Evolutionary conservation across 1,140 invertebrate genomes (phyloP).

Genomic region (Muscidifurax raptorellus): DNA sequence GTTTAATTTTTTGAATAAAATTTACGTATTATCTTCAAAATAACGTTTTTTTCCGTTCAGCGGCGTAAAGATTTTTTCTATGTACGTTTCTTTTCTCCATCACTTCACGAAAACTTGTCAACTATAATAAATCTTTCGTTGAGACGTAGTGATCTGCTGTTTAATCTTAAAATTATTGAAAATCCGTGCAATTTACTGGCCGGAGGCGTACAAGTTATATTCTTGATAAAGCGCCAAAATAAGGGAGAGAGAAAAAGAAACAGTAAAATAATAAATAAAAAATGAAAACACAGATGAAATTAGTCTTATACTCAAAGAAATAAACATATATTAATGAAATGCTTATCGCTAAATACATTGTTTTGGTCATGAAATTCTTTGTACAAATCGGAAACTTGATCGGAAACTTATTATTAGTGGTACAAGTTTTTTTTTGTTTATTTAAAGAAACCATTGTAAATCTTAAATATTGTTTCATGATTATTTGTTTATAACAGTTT

Average conservation of each 20-base stretch:
- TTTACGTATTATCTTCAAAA: neutral
- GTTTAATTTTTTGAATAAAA: neutral
- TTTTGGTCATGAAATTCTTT: neutral
- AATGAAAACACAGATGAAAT: constrained; percentile 25
- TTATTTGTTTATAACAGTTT: neutral
- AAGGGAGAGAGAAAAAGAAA: constrained; percentile 63
- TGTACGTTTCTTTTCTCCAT: neutral
- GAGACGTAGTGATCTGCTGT: constrained; percentile 23
- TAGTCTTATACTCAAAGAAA: constrained; percentile 59
- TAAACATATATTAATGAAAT: constrained; percentile 50
- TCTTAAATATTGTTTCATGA: neutral
- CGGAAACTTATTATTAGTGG: neutral
- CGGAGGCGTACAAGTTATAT: constrained; percentile 19
- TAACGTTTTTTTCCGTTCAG: neutral
- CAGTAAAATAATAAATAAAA: constrained; percentile 54
- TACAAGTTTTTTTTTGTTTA: constrained; percentile 12
- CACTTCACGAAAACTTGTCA: neutral
- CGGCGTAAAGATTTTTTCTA: neutral
- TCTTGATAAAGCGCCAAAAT: constrained; percentile 41
- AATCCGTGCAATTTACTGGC: constrained; percentile 36
- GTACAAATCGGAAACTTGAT: neutral
- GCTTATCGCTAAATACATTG: constrained; percentile 36
- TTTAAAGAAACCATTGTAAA: neutral
- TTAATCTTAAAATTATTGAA: constrained; percentile 25
- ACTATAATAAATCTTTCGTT: neutral